Conservation (phyloP, 2,888 invertebrate genomes). For the Phymatocera aterrima region DNA sequence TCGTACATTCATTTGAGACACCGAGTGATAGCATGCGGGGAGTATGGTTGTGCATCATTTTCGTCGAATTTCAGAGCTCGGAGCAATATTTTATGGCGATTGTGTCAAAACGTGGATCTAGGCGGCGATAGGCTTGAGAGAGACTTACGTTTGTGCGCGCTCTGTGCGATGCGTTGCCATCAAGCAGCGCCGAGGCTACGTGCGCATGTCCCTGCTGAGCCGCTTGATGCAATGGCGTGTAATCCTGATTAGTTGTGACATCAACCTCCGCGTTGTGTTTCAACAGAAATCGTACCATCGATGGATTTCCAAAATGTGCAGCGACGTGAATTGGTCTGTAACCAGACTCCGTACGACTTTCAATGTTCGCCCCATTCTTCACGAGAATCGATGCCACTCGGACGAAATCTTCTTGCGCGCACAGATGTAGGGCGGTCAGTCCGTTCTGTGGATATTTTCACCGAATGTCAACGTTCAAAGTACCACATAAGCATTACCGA, state of each 20-base stretch:
- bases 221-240: constrained; percentile 98
- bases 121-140: neutral
- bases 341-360: constrained; percentile 87
- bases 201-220: constrained; percentile 98
- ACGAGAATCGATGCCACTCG: constrained; percentile 89
- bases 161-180: constrained; percentile 96
- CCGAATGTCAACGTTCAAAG: neutral
- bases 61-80: no score
- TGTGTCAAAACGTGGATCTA: no score
- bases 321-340: constrained; percentile 98
- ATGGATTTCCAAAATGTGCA: constrained; percentile 96
- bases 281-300: constrained; percentile 92
- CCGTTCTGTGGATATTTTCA: constrained; percentile 81
- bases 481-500: neutral
- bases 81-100: no score
- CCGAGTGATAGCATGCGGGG: neutral
- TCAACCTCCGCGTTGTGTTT: constrained; percentile 93
- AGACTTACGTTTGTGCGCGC: constrained; percentile 93
- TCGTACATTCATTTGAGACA: constrained; percentile 32
- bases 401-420: constrained; percentile 95
- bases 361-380: constrained; percentile 85
- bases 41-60: no score
- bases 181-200: constrained; percentile 93
- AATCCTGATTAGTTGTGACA: constrained; percentile 81
- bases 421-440: constrained; percentile 94